phyloP scores from a whole-genome alignment of 2,888 invertebrate genomes.

The Nebria salina region DNA sequence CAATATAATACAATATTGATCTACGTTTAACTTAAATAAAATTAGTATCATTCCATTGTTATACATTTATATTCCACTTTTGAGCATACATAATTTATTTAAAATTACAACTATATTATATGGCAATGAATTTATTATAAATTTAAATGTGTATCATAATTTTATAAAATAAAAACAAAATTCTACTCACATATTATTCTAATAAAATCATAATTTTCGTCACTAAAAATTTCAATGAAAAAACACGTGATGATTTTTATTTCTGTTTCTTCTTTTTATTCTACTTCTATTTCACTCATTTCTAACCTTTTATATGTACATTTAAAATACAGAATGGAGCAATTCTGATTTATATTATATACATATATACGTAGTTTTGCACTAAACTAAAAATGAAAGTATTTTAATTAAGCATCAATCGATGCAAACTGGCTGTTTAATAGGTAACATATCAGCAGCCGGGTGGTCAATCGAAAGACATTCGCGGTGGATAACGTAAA shows the following conservation, averaged over 20 bases:
- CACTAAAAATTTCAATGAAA: no score
- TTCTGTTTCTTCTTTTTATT: no score
- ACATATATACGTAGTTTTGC: not conserved
- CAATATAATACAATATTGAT: conserved; percentile 11
- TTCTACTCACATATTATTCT: no score
- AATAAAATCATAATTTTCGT: no score
- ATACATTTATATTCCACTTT: not conserved
- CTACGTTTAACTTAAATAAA: not conserved
- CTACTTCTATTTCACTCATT: no score
- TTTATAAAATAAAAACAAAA: no score
- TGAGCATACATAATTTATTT: not conserved
- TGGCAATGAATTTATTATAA: no score
- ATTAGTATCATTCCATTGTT: not conserved
- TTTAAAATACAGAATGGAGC: no score
- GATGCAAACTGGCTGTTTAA: not conserved
- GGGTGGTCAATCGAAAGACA: not conserved
- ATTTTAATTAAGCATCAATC: not conserved
- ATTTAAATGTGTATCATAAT: no score
- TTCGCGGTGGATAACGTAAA: not conserved
- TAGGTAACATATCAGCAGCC: not conserved
- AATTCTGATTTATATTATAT: not conserved
- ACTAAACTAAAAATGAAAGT: not conserved
- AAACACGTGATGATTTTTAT: no score
- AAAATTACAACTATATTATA: not conserved
- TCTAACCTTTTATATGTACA: no score